Conservation (phyloP, 2,113 vertebrate species). For the Sphaerodactylus townsendi region DNA sequence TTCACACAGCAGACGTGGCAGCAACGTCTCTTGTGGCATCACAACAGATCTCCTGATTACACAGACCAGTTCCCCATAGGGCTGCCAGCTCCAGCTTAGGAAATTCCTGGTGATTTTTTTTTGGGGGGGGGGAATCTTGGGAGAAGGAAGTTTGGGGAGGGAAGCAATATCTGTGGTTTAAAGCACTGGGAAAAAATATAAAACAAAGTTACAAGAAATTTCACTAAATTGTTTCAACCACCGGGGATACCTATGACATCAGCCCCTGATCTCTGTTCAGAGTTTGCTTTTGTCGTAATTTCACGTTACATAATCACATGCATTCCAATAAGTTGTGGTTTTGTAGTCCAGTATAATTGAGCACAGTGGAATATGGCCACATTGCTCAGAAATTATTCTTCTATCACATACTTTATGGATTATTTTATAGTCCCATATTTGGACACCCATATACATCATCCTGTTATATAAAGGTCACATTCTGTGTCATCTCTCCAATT, state of each 20-base stretch:
- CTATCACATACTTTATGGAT: background rate
- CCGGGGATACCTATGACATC: background rate
- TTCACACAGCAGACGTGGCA: too few species aligned
- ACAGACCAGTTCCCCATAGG: too few species aligned
- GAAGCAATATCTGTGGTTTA: conserved; percentile 11
- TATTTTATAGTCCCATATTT: background rate
- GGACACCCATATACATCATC: background rate
- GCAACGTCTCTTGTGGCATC: too few species aligned
- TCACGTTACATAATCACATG: background rate
- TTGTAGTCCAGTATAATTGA: background rate
- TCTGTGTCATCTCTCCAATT: background rate
- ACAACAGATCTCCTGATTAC: too few species aligned
- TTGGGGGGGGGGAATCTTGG: too few species aligned
- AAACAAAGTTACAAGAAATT: background rate
- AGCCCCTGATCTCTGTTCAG: background rate
- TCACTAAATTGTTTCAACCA: background rate
- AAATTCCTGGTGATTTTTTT: too few species aligned
- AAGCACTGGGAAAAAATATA: conserved; percentile 9
- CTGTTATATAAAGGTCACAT: conserved; percentile 32
- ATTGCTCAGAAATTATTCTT: background rate
- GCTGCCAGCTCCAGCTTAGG: too few species aligned
- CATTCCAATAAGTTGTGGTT: background rate
- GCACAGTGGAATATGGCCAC: background rate
- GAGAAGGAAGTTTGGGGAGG: too few species aligned
- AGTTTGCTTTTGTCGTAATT: background rate